Evolutionary conservation across 2,888 invertebrate species (phyloP), one percentile per base, ranked within the genome.

Genomic region (Synanthedon myopaeformis): DNA sequence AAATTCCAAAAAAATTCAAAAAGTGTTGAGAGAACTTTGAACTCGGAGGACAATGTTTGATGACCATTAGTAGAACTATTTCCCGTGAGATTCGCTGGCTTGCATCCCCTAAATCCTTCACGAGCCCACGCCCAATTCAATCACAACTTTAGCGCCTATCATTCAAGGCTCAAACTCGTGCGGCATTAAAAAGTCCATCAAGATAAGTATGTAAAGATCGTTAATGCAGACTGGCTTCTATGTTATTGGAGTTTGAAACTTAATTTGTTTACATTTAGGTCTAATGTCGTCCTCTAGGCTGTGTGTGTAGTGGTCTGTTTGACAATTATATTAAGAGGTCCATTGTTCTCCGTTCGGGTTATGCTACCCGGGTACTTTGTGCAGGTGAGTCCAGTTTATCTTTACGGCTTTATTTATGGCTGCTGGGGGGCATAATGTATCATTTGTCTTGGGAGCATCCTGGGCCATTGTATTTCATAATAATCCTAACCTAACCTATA

Each of bases 291-390:
- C 14, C 45, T 45, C 13, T 19, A 23, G 4, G 0, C 0, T 17
- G 49, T 19, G 17, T 23, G 17, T 10, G 17, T 35, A 51, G n/a
- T 41, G 51, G 12, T 51, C n/a, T 51, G 51, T 51, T 51, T 51
- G 51, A 51, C 51, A 51, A 51, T 51, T 51, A 51, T 51, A 51
- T 51, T 51, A 51, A 51, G 41, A 41, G 19, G 11, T 51, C 35
- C 41, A 28, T 51, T 51, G 51, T 51, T n/a, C 23, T 23, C 51
- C 51, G 28, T 13, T 41, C 28, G 10, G 28, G 12, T 41, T 35
- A 51, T 51, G 51, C 23, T 35, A 35, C 51, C 13, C 51, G 28
- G 35, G 51, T 51, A 51, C 41, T 51, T 51, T 5, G 41, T 49
- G 23, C 23, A 49, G 49, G 49, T 49, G 49, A 49, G 19, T 49